Evolutionary conservation across 2,113 vertebrate species (phyloP).

Genomic region (Cinclus mexicanus): DNA sequence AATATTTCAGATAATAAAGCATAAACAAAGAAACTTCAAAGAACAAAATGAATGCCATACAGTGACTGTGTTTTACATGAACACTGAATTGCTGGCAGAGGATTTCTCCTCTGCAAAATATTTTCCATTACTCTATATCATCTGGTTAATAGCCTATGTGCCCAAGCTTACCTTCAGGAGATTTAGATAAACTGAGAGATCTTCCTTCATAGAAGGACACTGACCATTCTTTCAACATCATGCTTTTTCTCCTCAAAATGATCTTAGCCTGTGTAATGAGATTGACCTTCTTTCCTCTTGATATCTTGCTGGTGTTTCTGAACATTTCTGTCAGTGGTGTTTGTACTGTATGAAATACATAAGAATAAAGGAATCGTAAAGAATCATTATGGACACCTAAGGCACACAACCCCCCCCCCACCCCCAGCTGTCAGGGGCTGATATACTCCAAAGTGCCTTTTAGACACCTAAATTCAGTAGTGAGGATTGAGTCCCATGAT

Average conservation of each 20-base stretch:
- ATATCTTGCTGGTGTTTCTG: background rate
- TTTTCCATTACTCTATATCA: background rate
- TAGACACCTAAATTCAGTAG: background rate
- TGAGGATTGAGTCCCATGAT: background rate
- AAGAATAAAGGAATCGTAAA: background rate
- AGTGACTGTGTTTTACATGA: background rate
- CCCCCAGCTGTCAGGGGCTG: background rate
- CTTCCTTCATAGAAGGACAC: background rate
- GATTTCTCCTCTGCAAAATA: background rate
- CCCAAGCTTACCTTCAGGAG: background rate
- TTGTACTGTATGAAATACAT: background rate
- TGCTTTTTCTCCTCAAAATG: background rate
- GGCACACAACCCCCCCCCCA: background rate
- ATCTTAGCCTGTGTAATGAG: background rate
- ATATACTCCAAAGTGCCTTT: background rate
- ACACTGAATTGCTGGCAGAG: background rate
- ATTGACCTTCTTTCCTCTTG: background rate
- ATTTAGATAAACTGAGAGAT: background rate
- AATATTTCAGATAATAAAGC: constrained; percentile 15
- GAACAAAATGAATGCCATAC: background rate
- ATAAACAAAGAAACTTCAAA: constrained; percentile 54
- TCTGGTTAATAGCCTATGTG: background rate
- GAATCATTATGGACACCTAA: background rate
- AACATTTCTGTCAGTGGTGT: background rate
- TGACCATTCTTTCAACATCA: background rate